Percentiles rank a stretch among this genome's conserved stretches.
Conservation (phyloP, 2,113 vertebrate genomes). For the Stigmatopora nigra region DNA sequence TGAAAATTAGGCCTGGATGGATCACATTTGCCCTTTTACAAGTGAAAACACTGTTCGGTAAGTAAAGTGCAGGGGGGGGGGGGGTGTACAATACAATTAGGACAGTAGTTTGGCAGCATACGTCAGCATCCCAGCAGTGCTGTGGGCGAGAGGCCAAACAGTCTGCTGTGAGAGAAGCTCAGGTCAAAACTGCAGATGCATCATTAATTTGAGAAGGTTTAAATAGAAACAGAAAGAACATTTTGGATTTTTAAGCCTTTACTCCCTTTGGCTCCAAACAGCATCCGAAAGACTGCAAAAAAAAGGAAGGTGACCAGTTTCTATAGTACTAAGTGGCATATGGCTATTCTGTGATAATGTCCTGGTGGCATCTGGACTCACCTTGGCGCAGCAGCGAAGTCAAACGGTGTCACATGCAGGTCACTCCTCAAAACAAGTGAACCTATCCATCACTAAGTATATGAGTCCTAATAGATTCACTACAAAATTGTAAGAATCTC, state of each 20-base stretch:
- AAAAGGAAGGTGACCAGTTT: conserved; percentile 36
- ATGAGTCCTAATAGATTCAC: conserved; percentile 27
- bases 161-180: conserved; percentile 44
- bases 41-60: conserved; percentile 14
- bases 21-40: conserved; percentile 14
- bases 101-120: conserved; percentile 33
- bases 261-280: conserved; percentile 33
- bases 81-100: conserved; percentile 22
- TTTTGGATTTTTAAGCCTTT: conserved; percentile 26
- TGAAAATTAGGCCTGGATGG: conserved; percentile 21
- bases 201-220: conserved; percentile 53
- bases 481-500: conserved; percentile 39
- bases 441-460: conserved; percentile 50
- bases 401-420: conserved; percentile 29
- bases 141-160: conserved; percentile 45
- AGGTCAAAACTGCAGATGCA: conserved; percentile 40
- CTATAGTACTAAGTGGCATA: conserved; percentile 60
- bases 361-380: conserved; percentile 63
- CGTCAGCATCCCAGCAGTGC: conserved; percentile 29
- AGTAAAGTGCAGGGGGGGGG: conserved; percentile 19
- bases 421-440: conserved; percentile 44
- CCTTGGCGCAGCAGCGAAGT: conserved; percentile 50
- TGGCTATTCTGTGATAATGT: conserved; percentile 57
- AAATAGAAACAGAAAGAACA: conserved; percentile 32
- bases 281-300: conserved; percentile 39